A percentile compares a stretch with the other conserved stretches of the same genome.
Conservation (phyloP, 2,113 vertebrate species). For the Hyla sarda region DNA sequence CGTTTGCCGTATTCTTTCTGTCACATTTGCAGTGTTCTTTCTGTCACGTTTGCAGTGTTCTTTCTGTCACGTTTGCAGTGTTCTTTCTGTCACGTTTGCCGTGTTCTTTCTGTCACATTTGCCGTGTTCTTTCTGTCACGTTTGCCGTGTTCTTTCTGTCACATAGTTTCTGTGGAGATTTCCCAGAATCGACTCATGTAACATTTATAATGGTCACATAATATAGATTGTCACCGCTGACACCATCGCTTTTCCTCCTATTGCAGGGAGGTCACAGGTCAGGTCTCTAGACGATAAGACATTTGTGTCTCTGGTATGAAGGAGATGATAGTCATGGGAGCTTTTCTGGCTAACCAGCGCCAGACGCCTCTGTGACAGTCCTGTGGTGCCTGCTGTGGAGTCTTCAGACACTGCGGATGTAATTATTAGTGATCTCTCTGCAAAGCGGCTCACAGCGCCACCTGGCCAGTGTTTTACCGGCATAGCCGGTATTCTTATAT, state of each 20-base stretch:
- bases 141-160: no score
- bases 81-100: no score
- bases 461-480: no score
- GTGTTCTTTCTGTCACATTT: no score
- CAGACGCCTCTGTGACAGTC: not conserved
- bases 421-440: not conserved
- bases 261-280: not conserved
- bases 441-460: not conserved
- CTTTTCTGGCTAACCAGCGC: not conserved
- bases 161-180: not conserved
- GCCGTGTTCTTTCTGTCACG: no score
- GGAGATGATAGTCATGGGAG: not conserved
- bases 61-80: no score
- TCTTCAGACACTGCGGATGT: not conserved
- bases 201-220: conserved; percentile 5
- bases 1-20: no score
- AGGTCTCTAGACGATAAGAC: not conserved
- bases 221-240: not conserved
- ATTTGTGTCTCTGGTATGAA: not conserved
- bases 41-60: no score
- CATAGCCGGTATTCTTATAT: no score
- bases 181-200: not conserved
- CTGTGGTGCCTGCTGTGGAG: no score
- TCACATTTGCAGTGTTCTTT: no score
- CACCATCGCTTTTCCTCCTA: not conserved